Percentiles rank a stretch among this genome's conserved stretches.
These are phyloP conservation scores for Cephonodes hylas DNA, from an alignment of 2,888 invertebrate genomes.

Conservation along the genomic window DNA sequence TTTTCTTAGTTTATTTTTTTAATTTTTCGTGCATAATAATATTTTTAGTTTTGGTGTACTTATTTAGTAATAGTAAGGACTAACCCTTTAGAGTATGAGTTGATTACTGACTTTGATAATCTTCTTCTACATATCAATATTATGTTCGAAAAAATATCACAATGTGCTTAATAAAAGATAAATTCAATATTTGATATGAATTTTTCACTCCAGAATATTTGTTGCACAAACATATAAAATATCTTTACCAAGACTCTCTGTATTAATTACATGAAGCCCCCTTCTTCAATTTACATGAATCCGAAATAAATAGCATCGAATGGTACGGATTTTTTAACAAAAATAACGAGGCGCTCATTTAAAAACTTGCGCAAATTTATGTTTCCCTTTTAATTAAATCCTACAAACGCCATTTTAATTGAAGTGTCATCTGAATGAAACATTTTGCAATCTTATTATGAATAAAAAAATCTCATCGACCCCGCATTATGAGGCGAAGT, in stretches of 20 bases:
- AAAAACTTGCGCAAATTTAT: conserved; percentile 8
- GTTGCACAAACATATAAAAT: neutral
- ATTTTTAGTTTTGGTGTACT: no score
- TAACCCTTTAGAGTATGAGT: no score
- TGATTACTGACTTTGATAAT: no score
- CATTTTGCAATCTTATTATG: conserved; percentile 19
- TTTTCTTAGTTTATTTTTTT: no score
- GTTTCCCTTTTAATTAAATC: conserved; percentile 8
- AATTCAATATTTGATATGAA: neutral
- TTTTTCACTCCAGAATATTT: neutral
- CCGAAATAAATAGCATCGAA: neutral
- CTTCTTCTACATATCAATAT: no score
- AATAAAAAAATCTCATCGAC: conserved; percentile 16
- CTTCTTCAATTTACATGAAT: neutral
- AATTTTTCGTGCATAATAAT: no score
- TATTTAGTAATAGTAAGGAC: no score
- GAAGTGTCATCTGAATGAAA: conserved; percentile 16
- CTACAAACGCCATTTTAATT: conserved; percentile 14
- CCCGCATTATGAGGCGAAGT: conserved; percentile 19
- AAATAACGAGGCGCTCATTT: conserved; percentile 1
- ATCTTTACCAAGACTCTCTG: neutral
- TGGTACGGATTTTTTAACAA: neutral
- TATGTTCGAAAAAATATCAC: no score
- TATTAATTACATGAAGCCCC: neutral
- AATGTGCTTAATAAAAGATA: no score